phyloP scores from a whole-genome alignment of 2,797 vertebrate genomes.

The Ctenosaura bakeri region DNA sequence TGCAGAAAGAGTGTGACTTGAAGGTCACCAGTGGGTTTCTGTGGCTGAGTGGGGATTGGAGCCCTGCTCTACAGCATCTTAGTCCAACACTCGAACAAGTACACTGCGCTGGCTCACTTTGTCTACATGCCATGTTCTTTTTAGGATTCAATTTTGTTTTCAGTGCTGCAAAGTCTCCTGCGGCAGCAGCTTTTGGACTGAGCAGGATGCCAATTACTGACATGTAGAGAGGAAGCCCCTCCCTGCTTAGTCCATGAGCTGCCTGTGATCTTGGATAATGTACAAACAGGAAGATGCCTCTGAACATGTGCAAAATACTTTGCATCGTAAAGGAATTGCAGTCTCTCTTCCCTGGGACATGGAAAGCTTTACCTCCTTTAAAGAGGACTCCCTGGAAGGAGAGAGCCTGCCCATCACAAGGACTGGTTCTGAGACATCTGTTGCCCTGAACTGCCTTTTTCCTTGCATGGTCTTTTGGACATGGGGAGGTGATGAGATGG shows the following conservation, averaged over 20 bases:
- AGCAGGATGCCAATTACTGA: too few relatives aligned
- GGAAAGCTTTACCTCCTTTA: not conserved
- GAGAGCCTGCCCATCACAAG: not conserved
- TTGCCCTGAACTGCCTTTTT: not conserved
- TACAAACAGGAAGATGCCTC: not conserved
- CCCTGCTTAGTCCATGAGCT: too few relatives aligned
- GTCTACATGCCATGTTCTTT: not conserved
- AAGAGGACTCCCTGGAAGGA: not conserved
- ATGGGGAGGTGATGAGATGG: not conserved
- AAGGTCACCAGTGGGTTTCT: too few relatives aligned
- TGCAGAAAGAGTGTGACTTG: too few relatives aligned
- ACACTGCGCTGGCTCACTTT: too few relatives aligned
- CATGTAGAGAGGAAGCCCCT: too few relatives aligned
- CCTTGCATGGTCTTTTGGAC: not conserved
- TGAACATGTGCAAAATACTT: not conserved
- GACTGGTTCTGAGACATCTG: not conserved
- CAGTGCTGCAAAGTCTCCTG: not conserved
- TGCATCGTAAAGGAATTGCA: not conserved
- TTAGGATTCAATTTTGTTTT: not conserved
- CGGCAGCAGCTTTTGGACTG: too few relatives aligned
- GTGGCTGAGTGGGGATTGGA: too few relatives aligned
- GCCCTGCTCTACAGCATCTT: too few relatives aligned
- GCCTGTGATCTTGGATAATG: too few relatives aligned
- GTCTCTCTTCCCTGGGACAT: too few relatives aligned
- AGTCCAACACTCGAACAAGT: too few relatives aligned